phyloP scores from a whole-genome alignment of 2,797 vertebrate species.

The Chanos chanos region DNA sequence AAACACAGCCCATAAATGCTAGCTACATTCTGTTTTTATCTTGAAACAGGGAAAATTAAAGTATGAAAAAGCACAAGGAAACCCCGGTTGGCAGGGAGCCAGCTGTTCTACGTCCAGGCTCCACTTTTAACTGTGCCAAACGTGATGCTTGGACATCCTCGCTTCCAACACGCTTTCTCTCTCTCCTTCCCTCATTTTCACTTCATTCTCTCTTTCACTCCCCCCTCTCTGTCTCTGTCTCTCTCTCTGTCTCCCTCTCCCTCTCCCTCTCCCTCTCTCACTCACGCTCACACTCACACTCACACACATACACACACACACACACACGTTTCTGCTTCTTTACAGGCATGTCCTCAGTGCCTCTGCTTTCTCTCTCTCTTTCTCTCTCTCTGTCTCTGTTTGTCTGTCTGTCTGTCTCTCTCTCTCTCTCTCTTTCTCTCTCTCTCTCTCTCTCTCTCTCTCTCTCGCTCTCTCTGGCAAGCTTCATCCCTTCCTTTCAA shows the following conservation, averaged over 20 bases:
- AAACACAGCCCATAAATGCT: constrained; percentile 26
- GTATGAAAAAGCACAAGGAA: constrained; percentile 30
- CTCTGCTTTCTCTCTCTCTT: neutral
- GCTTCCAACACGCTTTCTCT: constrained; percentile 12
- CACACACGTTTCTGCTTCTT: constrained; percentile 9
- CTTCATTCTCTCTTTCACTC: constrained; percentile 11
- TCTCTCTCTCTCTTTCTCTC: neutral
- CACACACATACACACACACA: too few species aligned
- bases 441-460: neutral
- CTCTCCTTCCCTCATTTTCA: neutral
- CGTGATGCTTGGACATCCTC: constrained; percentile 51
- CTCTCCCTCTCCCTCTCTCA: neutral
- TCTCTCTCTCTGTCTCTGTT: neutral
- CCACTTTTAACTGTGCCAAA: constrained; percentile 58
- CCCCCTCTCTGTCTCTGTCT: constrained; percentile 37
- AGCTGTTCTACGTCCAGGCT: constrained; percentile 60
- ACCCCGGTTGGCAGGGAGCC: constrained; percentile 48
- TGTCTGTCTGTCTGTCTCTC: neutral
- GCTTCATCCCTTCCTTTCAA: constrained; percentile 73
- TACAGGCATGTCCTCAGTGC: constrained; percentile 17
- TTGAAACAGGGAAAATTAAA: neutral
- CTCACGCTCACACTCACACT: too few species aligned
- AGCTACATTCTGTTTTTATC: constrained; percentile 14
- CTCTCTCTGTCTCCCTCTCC: neutral
- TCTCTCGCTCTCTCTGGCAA: constrained; percentile 47